A percentile compares a stretch with the other conserved stretches of the same genome.
Conservation (phyloP, 1,140 invertebrate species). For the Drosophila obscura region DNA sequence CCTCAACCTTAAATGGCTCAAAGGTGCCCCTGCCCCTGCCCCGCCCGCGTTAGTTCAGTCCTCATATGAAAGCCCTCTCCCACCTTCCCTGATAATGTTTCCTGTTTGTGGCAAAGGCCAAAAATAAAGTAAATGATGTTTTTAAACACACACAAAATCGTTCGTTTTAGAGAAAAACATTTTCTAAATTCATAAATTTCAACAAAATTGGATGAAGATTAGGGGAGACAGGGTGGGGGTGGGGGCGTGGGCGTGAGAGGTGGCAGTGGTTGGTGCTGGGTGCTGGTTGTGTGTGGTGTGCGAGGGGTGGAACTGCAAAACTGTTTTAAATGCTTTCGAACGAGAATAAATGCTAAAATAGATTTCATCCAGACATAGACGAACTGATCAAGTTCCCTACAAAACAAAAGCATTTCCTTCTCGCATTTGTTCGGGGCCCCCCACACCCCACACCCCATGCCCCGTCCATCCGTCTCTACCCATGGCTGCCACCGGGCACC, state of each 20-base stretch:
- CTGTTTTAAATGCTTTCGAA: slow-evolving; percentile 32
- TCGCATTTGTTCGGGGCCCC: background rate
- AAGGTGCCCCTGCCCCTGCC: background rate
- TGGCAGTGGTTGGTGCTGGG: too few species aligned
- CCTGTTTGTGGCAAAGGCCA: slow-evolving; percentile 65
- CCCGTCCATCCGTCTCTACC: slow-evolving; percentile 19
- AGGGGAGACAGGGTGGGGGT: background rate
- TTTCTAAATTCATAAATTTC: slow-evolving; percentile 54
- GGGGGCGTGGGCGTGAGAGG: background rate
- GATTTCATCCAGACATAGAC: slow-evolving; percentile 41
- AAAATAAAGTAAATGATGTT: slow-evolving; percentile 65
- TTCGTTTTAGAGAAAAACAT: slow-evolving; percentile 29
- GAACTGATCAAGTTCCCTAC: slow-evolving; percentile 49
- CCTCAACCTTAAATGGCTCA: slow-evolving; percentile 6
- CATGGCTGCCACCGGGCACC: too few species aligned
- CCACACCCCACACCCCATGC: slow-evolving; percentile 15
- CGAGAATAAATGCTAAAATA: slow-evolving; percentile 42
- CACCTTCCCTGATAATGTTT: slow-evolving; percentile 38
- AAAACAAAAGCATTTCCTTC: background rate
- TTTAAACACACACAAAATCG: slow-evolving; percentile 19
- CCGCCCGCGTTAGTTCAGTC: background rate
- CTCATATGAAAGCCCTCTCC: background rate
- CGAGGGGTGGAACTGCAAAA: slow-evolving; percentile 6
- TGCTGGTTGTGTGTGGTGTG: too few species aligned
- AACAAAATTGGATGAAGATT: background rate